These are phyloP conservation scores for Cheilosia vernalis DNA, from an alignment of 2,888 invertebrate genomes.

Conservation along the genomic window DNA sequence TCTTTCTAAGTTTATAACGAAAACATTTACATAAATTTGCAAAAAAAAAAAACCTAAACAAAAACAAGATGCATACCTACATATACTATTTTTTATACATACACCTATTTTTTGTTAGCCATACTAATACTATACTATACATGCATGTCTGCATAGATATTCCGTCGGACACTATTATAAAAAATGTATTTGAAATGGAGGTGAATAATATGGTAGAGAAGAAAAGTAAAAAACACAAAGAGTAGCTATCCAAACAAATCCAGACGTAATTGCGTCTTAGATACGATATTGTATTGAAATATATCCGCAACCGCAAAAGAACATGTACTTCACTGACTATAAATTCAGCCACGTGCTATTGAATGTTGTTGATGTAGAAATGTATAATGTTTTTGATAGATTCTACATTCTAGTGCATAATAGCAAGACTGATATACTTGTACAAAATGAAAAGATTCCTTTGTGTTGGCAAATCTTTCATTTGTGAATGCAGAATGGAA, in stretches of 20 bases:
- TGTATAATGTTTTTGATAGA: not conserved
- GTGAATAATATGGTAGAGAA: too few relatives aligned
- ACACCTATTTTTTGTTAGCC: not conserved
- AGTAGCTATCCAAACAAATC: constrained; percentile 11
- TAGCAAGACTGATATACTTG: not conserved
- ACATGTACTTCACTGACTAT: constrained; percentile 17
- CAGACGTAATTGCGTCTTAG: constrained; percentile 48
- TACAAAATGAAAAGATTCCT: not conserved
- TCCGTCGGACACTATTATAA: too few relatives aligned
- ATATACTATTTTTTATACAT: too few relatives aligned
- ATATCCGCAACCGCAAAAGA: constrained; percentile 3
- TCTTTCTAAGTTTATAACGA: not conserved
- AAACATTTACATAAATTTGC: not conserved
- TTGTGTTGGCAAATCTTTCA: not conserved
- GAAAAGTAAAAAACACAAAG: constrained; percentile 36
- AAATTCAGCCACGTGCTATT: constrained; percentile 47
- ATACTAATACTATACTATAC: not conserved
- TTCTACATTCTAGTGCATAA: not conserved
- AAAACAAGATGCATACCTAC: not conserved
- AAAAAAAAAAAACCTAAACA: not conserved
- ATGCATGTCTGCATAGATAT: not conserved
- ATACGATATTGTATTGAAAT: not conserved
- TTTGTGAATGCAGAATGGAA: not conserved
- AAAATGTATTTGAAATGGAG: too few relatives aligned
- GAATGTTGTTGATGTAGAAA: constrained; percentile 1